These are phyloP conservation scores for Agrochola lota DNA, from an alignment of 2,888 invertebrate species.

Conservation along the genomic window DNA sequence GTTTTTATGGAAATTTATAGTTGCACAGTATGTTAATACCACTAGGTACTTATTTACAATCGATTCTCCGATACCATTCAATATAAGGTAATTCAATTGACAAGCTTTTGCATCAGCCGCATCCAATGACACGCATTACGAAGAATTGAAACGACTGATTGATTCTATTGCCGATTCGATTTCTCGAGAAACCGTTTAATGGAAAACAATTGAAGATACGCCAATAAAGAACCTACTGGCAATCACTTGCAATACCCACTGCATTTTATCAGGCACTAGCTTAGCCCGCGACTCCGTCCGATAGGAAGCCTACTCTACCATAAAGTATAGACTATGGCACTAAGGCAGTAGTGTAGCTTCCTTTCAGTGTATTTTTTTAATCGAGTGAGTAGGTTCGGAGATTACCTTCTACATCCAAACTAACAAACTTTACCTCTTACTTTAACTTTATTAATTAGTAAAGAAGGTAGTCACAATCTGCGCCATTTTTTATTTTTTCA, in stretches of 20 bases:
- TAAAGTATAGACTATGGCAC: too few relatives aligned
- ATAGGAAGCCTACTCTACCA: neutral
- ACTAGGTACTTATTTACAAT: neutral
- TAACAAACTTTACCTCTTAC: too few relatives aligned
- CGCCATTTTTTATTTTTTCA: too few relatives aligned
- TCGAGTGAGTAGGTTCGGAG: too few relatives aligned
- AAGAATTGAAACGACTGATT: conserved; percentile 37
- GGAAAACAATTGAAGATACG: conserved; percentile 36
- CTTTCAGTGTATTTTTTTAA: too few relatives aligned
- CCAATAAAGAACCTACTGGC: neutral
- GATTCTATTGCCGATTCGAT: conserved; percentile 36
- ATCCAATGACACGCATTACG: conserved; percentile 36
- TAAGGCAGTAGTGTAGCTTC: too few relatives aligned
- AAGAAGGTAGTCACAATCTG: too few relatives aligned
- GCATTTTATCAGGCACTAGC: neutral
- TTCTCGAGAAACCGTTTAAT: conserved; percentile 41
- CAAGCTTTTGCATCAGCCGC: conserved; percentile 9
- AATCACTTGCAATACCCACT: conserved; percentile 10
- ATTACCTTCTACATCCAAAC: too few relatives aligned
- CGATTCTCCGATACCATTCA: conserved; percentile 12
- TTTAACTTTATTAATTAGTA: too few relatives aligned
- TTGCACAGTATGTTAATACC: neutral
- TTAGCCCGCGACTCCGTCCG: neutral
- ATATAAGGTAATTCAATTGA: conserved; percentile 27
- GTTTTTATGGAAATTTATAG: neutral